These are phyloP conservation scores for Podotricha telesiphe DNA, from an alignment of 2,888 invertebrate species.

Conservation along the genomic window DNA sequence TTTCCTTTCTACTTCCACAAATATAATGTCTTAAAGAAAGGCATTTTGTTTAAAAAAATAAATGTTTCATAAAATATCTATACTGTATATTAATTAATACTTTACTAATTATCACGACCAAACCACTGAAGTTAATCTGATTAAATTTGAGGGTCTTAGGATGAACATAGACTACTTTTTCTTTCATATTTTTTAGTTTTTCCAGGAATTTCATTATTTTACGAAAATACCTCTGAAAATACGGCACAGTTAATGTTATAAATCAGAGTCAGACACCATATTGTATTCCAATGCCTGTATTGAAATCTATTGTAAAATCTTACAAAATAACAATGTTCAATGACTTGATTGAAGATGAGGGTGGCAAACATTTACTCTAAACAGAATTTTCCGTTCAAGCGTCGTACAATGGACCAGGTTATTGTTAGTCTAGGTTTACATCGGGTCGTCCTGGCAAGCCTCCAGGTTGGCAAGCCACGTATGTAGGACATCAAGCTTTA, in stretches of 20 bases:
- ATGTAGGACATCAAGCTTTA: slow-evolving; percentile 66
- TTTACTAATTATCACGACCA: no score
- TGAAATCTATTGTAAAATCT: background rate
- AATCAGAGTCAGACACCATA: no score
- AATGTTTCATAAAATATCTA: background rate
- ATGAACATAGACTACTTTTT: no score
- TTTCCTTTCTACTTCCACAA: slow-evolving; percentile 53
- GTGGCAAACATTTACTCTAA: slow-evolving; percentile 11
- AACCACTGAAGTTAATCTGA: no score
- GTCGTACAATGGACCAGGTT: slow-evolving; percentile 42
- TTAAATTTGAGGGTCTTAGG: no score
- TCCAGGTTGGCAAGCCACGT: slow-evolving; percentile 67
- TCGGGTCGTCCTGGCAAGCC: slow-evolving; percentile 62
- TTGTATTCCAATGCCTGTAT: background rate
- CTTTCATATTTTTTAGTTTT: no score
- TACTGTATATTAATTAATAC: no score
- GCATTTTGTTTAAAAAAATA: slow-evolving; percentile 6
- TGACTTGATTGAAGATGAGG: background rate
- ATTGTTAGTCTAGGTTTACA: slow-evolving; percentile 42
- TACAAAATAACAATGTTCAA: slow-evolving; percentile 3
- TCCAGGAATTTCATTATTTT: no score
- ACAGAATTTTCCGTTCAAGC: slow-evolving; percentile 16
- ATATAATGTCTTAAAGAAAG: slow-evolving; percentile 23
- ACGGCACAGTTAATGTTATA: no score
- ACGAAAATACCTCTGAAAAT: no score